Evolutionary conservation across 30 jellyfish, hydroid and myxozoan genomes (phyloP), one percentile per base, ranked within the genome.

Genomic region (Mastigias papua): DNA sequence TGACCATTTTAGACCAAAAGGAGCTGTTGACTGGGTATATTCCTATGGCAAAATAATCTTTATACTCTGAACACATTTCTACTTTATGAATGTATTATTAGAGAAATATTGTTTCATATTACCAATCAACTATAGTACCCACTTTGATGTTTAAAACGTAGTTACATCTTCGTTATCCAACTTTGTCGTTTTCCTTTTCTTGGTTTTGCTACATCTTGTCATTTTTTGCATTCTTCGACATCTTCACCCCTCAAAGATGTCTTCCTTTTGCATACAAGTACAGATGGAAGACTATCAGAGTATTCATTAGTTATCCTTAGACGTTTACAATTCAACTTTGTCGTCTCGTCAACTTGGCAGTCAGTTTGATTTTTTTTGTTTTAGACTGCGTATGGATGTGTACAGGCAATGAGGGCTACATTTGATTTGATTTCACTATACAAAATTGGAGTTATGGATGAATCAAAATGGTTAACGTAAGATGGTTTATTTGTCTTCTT

Each of bases 381-480:
- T 26, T 57, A 91, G 95, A 35, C 62, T 60, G 97, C 97, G 2
- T 91, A 84, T 64, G 71, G 86, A 26, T 69, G 92, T 78, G 95
- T 91, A 27, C 97, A 91, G 48, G 68, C 95, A 48, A 76, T 91
- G 93, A 91, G 97, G 70, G 20, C 72, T 25, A 34, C 96, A 26
- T 91, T 91, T 72, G 97, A 91, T 80, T 57, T 91, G 17, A 34
- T 91, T n/a, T 91, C 97, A 29, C 69, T 85, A 28, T 91, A 83
- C 91, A 91, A 85, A 75, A 68, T 82, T 42, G 97, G 97, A 32
- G 76, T 68, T 1, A 89, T 89, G 97, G 97, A 89, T 64, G 97
- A 89, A 81, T 89, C 97, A 23, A 89, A 89, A 70, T 89, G 97
- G 97, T 58, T 89, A 48, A 89, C 97, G 97, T 89, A 89, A 32